These are phyloP conservation scores for Hylaeus volcanicus DNA, from an alignment of 1,140 invertebrate species.

Conservation along the genomic window DNA sequence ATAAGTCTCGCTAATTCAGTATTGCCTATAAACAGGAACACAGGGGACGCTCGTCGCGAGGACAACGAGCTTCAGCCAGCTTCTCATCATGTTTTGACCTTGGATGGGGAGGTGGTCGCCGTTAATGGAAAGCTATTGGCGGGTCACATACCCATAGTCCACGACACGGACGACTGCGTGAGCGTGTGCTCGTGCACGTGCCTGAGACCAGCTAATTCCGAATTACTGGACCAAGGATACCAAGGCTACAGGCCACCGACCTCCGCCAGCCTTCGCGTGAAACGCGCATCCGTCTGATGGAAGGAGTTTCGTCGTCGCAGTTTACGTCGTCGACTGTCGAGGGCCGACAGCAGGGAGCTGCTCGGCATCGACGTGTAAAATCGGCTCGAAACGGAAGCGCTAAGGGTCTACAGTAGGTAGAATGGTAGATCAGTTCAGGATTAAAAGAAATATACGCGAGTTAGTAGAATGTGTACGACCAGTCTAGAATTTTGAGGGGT, in stretches of 20 bases:
- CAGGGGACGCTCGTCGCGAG: conserved; percentile 92
- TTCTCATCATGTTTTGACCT: conserved; percentile 87
- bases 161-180: conserved; percentile 82
- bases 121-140: conserved; percentile 85
- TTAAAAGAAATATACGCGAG: no score
- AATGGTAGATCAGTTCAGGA: neutral
- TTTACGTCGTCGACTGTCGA: conserved; percentile 75
- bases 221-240: conserved; percentile 75
- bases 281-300: conserved; percentile 80
- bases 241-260: conserved; percentile 77
- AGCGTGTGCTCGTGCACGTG: conserved; percentile 89
- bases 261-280: conserved; percentile 74
- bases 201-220: conserved; percentile 76
- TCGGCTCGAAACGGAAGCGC: neutral
- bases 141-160: conserved; percentile 81
- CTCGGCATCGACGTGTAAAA: conserved; percentile 76
- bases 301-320: conserved; percentile 79
- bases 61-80: conserved; percentile 89
- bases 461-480: no score
- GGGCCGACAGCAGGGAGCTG: conserved; percentile 74
- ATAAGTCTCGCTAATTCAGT: neutral
- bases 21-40: conserved; percentile 83
- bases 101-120: conserved; percentile 91
- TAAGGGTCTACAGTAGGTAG: neutral
- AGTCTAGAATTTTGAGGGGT: no score